Evolutionary conservation across 2,113 vertebrate species (phyloP), one percentile per base, ranked within the genome.

Genomic region (Malurus cyaneus): DNA sequence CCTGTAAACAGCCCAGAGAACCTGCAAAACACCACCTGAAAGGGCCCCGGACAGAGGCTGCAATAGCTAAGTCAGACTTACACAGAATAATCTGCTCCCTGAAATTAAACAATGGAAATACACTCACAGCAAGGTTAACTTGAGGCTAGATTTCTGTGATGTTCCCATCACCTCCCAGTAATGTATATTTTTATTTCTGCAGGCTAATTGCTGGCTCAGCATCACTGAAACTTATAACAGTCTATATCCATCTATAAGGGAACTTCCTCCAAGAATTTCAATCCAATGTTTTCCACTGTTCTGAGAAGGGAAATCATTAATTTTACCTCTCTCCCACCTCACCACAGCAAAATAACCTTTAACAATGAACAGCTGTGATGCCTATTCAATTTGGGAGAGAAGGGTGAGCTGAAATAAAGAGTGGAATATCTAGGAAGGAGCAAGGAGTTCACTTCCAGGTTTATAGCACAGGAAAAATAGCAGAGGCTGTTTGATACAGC

Each of bases 381-480:
- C 8, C n/a, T 31, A 19, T 31, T 46, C 49, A 25, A 1, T 56
- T 16, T 47, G 24, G 34, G 42, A 79, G 44, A 56, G 49, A 76
- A 44, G 5, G 3, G 13, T 18, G 50, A 71, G 28, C 31, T 59
- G 17, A 79, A 71, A 79, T 36, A 59, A 44, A 84, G 36, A 57
- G 2, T 9, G 32, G 21, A 74, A 8, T 52, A 56, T 12, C 23
- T 41, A 64, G 36, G 31, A n/a, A 80, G 34, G 29, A 69, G 9
- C 29, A 89, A 81, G 29, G 36, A 54, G 6, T 21, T 49, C 2
- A 31, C 8, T 8, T 86, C 53, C 53, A 24, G 59, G 32, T 70
- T 41, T 28, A n/a, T 0, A 66, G 57, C 12, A 67, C 34, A n/a
- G 0, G 0, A 42, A 11, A n/a, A 61, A 57, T 0, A 74, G 64